phyloP scores from a whole-genome alignment of 2,797 vertebrate genomes.

The Rhinoraja longicauda region DNA sequence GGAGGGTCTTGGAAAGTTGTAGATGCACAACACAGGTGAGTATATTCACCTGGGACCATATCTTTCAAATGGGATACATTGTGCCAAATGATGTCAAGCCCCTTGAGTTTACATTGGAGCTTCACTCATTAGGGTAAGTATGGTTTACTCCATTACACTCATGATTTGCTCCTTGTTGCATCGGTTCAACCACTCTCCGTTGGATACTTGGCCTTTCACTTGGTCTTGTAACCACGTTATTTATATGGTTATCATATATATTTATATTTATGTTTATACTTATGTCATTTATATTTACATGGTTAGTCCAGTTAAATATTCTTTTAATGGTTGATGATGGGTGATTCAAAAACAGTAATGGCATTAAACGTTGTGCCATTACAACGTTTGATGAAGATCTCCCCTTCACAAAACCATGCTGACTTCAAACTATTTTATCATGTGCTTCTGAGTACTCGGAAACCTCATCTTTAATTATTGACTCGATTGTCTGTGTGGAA shows the following conservation, averaged over 20 bases:
- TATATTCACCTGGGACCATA: background rate
- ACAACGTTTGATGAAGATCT: background rate
- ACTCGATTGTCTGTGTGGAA: too few relatives aligned
- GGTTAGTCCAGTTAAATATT: background rate
- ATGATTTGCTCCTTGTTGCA: background rate
- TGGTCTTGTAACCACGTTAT: background rate
- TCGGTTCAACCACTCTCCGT: background rate
- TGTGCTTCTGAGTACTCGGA: too few relatives aligned
- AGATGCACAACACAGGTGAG: too few relatives aligned
- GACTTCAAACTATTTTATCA: too few relatives aligned
- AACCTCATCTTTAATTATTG: too few relatives aligned
- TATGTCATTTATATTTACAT: background rate
- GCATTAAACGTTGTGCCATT: background rate
- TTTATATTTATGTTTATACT: too few relatives aligned
- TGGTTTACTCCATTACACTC: background rate
- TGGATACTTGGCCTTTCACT: background rate
- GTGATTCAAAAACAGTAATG: background rate
- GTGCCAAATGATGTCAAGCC: background rate
- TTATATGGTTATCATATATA: background rate
- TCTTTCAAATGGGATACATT: background rate
- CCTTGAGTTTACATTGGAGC: background rate
- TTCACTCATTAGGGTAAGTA: background rate
- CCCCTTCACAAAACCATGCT: too few relatives aligned
- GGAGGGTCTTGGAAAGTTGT: too few relatives aligned
- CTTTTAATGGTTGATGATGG: background rate